Base-by-base conservation (phyloP, 1,140 invertebrate species). In the Drosophila bipectinata region DNA sequence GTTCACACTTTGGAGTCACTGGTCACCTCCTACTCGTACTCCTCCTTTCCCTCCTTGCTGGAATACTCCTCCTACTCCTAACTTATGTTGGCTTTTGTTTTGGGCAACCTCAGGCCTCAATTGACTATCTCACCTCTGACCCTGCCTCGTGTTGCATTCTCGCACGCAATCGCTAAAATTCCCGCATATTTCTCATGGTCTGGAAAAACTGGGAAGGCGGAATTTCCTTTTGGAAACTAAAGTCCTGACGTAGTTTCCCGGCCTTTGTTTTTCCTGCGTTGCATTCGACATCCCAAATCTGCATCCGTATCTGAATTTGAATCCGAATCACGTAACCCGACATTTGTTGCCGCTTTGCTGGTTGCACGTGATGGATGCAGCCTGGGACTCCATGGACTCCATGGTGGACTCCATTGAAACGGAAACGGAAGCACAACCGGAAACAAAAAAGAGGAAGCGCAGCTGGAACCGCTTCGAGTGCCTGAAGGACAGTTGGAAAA, bases 151-250 rank as follows among this genome's bases (percentile, higher is more conserved):
- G 62, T 75, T 79, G 77, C 59, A 74, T 79, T 79, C 69, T 75
- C 77, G 75, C 77, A 79, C 77, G 77, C 77, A 79, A 79, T 74
- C 48, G 52, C 26, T 34, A 55, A 58, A 75, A 57, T 79, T 76
- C 56, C 73, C 72, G 45, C 72, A 74, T 58, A 51, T 37, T 26
- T 71, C 8, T 44, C 32, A 14, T 44, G 30, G 39, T 6, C 8
- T 49, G 53, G 53, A n/a, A 75, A 66, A 72, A 64, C 26, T 28
- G 12, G 2, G 1, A 1, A 14, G 4, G 39, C 39, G 72, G 72
- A 76, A 68, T 76, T 75, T 60, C 53, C 75, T 30, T 41, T 21
- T 55, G 34, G 34, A 37, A 37, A 37, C 26, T 14, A 49, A 7
- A 15, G 52, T 26, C 41, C 34, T 3, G 30, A 30, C 32, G 66